Percentiles rank a stretch among this genome's conserved stretches.
These are phyloP conservation scores for Gymnorhina tibicen DNA, from an alignment of 2,113 vertebrate species.

Conservation along the genomic window DNA sequence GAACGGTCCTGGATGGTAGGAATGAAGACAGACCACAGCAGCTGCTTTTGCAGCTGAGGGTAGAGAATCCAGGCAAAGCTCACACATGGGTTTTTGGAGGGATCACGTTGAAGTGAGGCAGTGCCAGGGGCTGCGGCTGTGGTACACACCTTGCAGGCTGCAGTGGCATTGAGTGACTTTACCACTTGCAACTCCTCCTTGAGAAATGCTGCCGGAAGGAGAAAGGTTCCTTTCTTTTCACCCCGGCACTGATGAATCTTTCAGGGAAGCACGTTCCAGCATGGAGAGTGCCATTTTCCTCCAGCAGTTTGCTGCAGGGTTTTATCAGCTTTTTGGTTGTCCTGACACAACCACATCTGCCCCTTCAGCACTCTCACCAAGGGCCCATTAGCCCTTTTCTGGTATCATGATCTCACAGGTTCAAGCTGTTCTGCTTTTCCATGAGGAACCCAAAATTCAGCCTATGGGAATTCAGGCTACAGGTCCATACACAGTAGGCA, in stretches of 20 bases:
- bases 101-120: rapidly evolving
- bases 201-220: not conserved
- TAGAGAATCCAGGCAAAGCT: not conserved
- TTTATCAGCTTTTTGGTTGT: not conserved
- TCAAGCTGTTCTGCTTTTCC: not conserved
- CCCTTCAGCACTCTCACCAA: not conserved
- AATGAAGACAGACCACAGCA: not conserved
- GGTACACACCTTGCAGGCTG: not conserved
- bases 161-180: not conserved
- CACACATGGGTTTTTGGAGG: not conserved
- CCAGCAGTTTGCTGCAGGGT: not conserved
- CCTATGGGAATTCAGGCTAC: not conserved
- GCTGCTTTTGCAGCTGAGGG: not conserved
- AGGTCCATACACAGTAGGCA: not conserved
- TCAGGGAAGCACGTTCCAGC: not conserved
- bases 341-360: not conserved
- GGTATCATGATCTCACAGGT: not conserved
- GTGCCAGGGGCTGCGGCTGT: not conserved
- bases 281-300: not conserved
- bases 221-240: not conserved
- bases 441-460: not conserved
- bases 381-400: not conserved
- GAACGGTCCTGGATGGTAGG: not conserved
- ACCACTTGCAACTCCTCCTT: not conserved
- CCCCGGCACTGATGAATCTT: not conserved